Percentiles rank a stretch among this genome's conserved stretches.
Evolutionary conservation across 2,888 invertebrate species (phyloP).

Genomic region (Brenthis ino): DNA sequence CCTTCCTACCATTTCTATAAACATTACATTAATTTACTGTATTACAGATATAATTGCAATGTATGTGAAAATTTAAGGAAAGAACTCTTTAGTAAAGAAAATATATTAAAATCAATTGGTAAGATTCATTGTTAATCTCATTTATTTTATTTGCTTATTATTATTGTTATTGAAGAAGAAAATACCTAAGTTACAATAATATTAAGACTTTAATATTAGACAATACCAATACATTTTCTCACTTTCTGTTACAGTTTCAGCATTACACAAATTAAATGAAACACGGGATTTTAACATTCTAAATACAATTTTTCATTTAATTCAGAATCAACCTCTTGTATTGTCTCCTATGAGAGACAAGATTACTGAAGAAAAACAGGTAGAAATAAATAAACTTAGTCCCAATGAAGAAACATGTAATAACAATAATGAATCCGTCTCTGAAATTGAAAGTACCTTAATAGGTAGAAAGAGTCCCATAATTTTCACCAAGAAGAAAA

Average conservation of each 20-base stretch:
- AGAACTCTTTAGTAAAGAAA: slow-evolving; percentile 57
- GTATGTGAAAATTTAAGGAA: slow-evolving; percentile 57
- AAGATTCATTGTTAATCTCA: slow-evolving; percentile 41
- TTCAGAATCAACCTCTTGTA: slow-evolving; percentile 51
- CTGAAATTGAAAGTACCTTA: slow-evolving; percentile 68
- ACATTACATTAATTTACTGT: background rate
- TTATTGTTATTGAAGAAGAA: background rate
- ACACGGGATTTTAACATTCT: slow-evolving; percentile 61
- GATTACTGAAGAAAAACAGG: slow-evolving; percentile 2
- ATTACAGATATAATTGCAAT: slow-evolving; percentile 59
- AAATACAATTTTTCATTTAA: slow-evolving; percentile 58
- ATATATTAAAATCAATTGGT: slow-evolving; percentile 63
- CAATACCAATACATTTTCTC: background rate
- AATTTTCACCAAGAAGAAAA: slow-evolving; percentile 51
- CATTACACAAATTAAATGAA: slow-evolving; percentile 59
- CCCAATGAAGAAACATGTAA: slow-evolving; percentile 41
- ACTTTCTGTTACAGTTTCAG: slow-evolving; percentile 46
- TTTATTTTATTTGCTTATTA: slow-evolving; percentile 9
- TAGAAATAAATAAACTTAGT: slow-evolving; percentile 27
- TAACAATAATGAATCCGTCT: slow-evolving; percentile 55
- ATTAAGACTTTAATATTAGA: background rate
- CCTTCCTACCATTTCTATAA: no score
- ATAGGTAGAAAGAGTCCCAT: slow-evolving; percentile 69
- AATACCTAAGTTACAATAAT: background rate
- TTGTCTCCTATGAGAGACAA: slow-evolving; percentile 33